Percentiles rank a stretch among this genome's conserved stretches.
phyloP scores from a whole-genome alignment of 2,113 vertebrate species.

The Nansenia antarctica region DNA sequence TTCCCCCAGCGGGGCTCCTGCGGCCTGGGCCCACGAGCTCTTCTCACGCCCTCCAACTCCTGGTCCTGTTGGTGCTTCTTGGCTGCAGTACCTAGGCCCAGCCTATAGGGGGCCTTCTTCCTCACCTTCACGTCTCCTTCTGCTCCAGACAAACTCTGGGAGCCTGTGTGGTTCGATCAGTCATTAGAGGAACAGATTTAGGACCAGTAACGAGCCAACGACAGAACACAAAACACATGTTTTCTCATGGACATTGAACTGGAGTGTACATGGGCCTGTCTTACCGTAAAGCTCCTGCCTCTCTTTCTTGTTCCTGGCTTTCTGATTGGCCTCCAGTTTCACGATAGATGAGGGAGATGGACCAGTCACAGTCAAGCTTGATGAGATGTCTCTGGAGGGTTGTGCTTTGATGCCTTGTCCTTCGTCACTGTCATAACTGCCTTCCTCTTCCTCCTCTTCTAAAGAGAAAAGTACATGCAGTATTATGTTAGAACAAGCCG shows the following conservation, averaged over 20 bases:
- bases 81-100: conserved; percentile 34
- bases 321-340: conserved; percentile 96
- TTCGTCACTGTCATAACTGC: conserved; percentile 86
- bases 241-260: conserved; percentile 14
- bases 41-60: conserved; percentile 68
- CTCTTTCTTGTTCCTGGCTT: conserved; percentile 95
- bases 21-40: conserved; percentile 68
- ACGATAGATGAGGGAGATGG: conserved; percentile 93
- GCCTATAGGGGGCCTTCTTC: conserved; percentile 70
- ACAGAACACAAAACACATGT: conserved; percentile 52
- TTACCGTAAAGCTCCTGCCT: conserved; percentile 91
- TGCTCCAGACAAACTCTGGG: conserved; percentile 60
- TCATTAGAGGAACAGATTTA: conserved; percentile 52
- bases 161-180: conserved; percentile 70
- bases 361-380: conserved; percentile 73
- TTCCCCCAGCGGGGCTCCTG: conserved; percentile 69
- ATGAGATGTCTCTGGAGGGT: conserved; percentile 65
- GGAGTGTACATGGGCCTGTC: conserved; percentile 12
- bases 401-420: conserved; percentile 70
- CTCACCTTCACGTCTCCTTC: conserved; percentile 93
- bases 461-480: conserved; percentile 28
- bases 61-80: conserved; percentile 66
- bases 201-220: conserved; percentile 36
- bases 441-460: conserved; percentile 80
- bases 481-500: neutral